phyloP scores from a whole-genome alignment of 2,113 vertebrate genomes.

The Apteryx mantelli region DNA sequence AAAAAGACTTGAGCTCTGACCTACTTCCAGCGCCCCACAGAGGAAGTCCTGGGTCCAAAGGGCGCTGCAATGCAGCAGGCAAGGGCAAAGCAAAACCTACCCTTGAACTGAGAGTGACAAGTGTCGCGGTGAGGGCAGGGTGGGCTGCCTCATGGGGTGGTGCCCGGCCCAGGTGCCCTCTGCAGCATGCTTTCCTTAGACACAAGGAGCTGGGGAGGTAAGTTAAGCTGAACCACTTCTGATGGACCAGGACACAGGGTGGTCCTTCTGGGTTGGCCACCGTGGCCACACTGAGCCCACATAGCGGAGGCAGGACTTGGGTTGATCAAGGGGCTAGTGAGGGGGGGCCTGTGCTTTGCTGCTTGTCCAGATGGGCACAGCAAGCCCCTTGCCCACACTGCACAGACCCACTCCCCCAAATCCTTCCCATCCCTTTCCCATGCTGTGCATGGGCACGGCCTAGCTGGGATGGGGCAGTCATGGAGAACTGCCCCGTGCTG shows the following conservation, averaged over 20 bases:
- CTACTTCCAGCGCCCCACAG: not conserved
- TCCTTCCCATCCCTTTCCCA: not conserved
- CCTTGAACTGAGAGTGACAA: rapidly evolving
- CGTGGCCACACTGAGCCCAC: too few relatives aligned
- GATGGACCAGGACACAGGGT: not conserved
- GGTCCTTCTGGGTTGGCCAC: too few relatives aligned
- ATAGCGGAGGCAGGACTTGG: not conserved
- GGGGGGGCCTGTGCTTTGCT: not conserved
- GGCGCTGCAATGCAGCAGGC: rapidly evolving
- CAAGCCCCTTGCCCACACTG: rapidly evolving
- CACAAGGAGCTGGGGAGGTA: not conserved
- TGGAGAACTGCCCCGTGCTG: not conserved
- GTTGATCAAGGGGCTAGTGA: too few relatives aligned
- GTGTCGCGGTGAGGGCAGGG: not conserved
- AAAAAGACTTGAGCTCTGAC: not conserved
- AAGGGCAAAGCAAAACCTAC: not conserved
- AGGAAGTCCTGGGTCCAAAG: not conserved
- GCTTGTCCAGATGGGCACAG: not conserved
- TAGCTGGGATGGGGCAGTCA: too few relatives aligned
- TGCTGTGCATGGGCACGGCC: rapidly evolving
- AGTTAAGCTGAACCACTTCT: not conserved
- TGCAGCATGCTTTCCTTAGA: not conserved
- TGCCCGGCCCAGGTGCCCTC: too few relatives aligned
- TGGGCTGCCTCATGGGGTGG: not conserved
- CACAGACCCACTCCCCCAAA: not conserved